A percentile compares a stretch with the other conserved stretches of the same genome.
These are phyloP conservation scores for Probaryconus sp. DNA, from an alignment of 1,140 invertebrate genomes.

Conservation along the genomic window DNA sequence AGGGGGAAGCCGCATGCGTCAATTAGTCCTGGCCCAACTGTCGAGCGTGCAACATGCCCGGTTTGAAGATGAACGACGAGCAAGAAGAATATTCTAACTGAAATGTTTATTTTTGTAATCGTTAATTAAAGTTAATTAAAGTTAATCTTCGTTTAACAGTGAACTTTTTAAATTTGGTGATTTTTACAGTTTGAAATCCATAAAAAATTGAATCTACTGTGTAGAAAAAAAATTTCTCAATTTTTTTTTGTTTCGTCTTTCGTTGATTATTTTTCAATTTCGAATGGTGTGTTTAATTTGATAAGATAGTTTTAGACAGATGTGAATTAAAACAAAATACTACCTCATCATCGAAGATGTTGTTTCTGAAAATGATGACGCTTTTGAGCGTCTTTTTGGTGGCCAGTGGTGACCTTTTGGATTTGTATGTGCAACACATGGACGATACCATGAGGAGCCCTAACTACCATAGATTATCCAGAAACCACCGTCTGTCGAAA, in stretches of 20 bases:
- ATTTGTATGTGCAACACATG: constrained; percentile 76
- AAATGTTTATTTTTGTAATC: background rate
- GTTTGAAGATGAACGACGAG: constrained; percentile 44
- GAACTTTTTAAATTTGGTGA: too few relatives aligned
- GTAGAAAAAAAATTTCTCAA: too few relatives aligned
- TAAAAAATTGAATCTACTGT: too few relatives aligned
- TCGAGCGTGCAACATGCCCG: constrained; percentile 72
- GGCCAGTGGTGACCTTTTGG: constrained; percentile 68
- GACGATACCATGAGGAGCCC: constrained; percentile 72
- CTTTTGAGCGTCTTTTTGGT: constrained; percentile 58
- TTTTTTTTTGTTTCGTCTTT: too few relatives aligned
- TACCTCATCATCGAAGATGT: constrained; percentile 46
- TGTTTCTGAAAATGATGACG: constrained; percentile 61
- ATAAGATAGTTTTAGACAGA: constrained; percentile 10
- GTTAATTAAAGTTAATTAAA: constrained; percentile 8
- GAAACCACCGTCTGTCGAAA: constrained; percentile 14
- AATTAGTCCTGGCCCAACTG: constrained; percentile 78
- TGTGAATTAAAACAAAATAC: constrained; percentile 29
- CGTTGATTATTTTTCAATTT: too few relatives aligned
- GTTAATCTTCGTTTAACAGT: background rate
- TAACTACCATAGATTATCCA: constrained; percentile 52
- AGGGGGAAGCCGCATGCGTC: constrained; percentile 74
- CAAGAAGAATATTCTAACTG: constrained; percentile 16
- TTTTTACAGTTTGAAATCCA: too few relatives aligned
- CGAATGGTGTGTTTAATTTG: background rate